Conservation (phyloP, 2,888 invertebrate genomes). For the Amitus sp. region DNA sequence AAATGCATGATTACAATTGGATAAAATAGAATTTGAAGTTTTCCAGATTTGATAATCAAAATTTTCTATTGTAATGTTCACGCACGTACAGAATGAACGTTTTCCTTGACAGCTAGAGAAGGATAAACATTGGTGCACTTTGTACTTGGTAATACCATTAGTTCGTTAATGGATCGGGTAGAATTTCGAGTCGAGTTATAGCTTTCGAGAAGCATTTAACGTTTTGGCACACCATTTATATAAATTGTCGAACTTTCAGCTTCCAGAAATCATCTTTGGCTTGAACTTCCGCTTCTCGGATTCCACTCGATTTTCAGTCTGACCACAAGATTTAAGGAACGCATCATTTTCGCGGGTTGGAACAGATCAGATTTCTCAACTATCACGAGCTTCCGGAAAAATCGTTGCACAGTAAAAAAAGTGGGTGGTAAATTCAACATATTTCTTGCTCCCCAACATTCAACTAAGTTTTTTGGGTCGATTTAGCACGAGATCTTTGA, state of each 20-base stretch:
- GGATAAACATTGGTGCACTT: constrained; percentile 6
- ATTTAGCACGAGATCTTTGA: too few species aligned
- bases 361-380: neutral
- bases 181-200: constrained; percentile 4
- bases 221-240: neutral
- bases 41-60: too few species aligned
- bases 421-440: too few species aligned
- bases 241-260: constrained; percentile 1
- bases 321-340: neutral
- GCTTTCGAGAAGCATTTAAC: constrained; percentile 1
- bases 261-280: neutral
- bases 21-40: too few species aligned
- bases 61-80: too few species aligned
- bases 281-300: neutral
- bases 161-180: constrained; percentile 2
- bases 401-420: too few species aligned
- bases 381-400: neutral
- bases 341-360: neutral
- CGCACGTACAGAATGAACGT: neutral
- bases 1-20: too few species aligned
- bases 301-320: neutral
- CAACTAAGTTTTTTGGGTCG: too few species aligned
- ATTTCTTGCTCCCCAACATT: too few species aligned
- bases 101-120: neutral
- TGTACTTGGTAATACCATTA: neutral